phyloP scores from a whole-genome alignment of 53 echinoderm and acorn worm genomes.

The Astropecten irregularis region DNA sequence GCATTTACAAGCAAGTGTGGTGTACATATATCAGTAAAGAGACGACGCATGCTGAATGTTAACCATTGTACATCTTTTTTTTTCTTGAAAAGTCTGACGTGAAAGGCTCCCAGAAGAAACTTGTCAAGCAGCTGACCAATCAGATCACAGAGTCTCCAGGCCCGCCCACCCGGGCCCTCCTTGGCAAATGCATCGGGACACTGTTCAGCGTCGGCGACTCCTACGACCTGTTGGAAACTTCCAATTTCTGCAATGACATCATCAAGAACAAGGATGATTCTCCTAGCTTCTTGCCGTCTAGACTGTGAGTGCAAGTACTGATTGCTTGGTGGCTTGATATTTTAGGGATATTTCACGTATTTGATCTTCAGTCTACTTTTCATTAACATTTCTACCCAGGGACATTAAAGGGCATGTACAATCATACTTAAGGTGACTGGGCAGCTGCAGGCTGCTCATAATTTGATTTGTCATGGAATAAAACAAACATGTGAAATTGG shows the following conservation, averaged over 20 bases:
- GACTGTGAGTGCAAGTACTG: conserved; percentile 94
- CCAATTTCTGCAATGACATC: conserved; percentile 96
- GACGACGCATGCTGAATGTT: too few relatives aligned
- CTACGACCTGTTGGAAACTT: conserved; percentile 81
- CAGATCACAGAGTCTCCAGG: conserved; percentile 94
- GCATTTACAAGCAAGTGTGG: too few relatives aligned
- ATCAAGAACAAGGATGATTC: conserved; percentile 99
- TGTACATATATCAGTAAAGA: too few relatives aligned
- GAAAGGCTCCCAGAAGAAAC: conserved; percentile 88
- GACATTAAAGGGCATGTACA: too few relatives aligned
- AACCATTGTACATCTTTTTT: conserved; percentile 12
- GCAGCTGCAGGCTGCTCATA: too few relatives aligned
- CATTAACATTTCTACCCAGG: too few relatives aligned
- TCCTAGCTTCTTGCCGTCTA: conserved; percentile 93
- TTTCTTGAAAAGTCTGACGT: conserved; percentile 79
- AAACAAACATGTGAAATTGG: too few relatives aligned
- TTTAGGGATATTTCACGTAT: too few relatives aligned
- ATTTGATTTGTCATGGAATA: too few relatives aligned
- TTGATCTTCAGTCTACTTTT: too few relatives aligned
- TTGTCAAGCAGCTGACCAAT: conserved; percentile 81
- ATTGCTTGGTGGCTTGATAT: too few relatives aligned
- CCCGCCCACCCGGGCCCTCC: conserved; percentile 90
- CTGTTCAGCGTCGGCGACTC: conserved; percentile 87
- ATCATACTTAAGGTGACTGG: too few relatives aligned
- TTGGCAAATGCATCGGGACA: conserved; percentile 90